Conservation (phyloP, 2,797 vertebrate genomes). For the Australoheros facetus region DNA sequence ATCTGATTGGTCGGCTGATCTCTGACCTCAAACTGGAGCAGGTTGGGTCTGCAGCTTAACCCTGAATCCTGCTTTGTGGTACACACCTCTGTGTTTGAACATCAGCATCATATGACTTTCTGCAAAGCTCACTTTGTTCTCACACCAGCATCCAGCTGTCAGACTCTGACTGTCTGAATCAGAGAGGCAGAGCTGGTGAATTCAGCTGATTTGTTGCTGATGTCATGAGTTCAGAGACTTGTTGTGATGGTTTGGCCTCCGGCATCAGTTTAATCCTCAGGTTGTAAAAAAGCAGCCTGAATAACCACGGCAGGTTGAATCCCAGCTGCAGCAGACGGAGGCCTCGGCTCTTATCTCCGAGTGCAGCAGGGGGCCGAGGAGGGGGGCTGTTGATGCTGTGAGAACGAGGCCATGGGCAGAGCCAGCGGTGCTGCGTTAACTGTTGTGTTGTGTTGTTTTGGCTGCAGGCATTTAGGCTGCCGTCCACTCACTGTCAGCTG, state of each 20-base stretch:
- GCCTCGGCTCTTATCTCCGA: slow-evolving; percentile 56
- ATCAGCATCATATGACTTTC: too few relatives aligned
- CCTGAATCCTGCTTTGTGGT: background rate
- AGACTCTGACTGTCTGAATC: background rate
- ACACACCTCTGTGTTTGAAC: too few relatives aligned
- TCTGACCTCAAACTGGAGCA: background rate
- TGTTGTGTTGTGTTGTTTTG: background rate
- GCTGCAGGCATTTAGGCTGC: background rate
- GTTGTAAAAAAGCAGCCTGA: slow-evolving; percentile 10
- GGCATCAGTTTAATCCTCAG: background rate
- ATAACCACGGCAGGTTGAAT: background rate
- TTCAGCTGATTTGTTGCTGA: too few relatives aligned
- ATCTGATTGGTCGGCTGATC: background rate
- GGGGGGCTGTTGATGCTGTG: background rate
- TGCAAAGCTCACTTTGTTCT: background rate
- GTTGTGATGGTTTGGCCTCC: background rate
- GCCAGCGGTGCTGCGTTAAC: background rate
- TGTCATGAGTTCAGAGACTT: background rate
- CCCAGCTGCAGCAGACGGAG: slow-evolving; percentile 21
- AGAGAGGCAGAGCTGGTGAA: background rate
- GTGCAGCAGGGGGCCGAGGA: slow-evolving; percentile 43
- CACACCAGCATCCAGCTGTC: background rate
- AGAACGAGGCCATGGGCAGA: slow-evolving; percentile 36
- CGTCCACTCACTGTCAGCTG: background rate
- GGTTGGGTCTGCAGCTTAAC: background rate